A percentile compares a stretch with the other conserved stretches of the same genome.
phyloP scores from a whole-genome alignment of 2,113 vertebrate genomes.

The Candoia aspera region DNA sequence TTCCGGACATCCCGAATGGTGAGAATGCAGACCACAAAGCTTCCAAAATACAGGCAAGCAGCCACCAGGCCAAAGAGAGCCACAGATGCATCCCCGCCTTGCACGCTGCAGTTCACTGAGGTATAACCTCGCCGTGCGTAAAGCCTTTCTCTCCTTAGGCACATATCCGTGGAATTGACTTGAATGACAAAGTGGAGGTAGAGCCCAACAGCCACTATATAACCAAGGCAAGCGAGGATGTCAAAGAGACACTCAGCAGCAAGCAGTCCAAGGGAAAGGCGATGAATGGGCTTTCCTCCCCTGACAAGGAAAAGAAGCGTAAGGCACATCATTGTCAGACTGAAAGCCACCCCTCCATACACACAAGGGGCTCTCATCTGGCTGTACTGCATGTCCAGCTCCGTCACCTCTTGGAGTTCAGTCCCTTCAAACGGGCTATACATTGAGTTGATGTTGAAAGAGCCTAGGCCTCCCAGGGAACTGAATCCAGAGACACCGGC shows the following conservation, averaged over 20 bases:
- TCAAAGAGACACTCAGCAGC: constrained; percentile 75
- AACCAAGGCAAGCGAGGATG: constrained; percentile 67
- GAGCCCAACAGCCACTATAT: constrained; percentile 79
- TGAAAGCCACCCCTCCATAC: constrained; percentile 82
- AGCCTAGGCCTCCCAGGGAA: constrained; percentile 65
- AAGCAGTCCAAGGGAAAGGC: constrained; percentile 72
- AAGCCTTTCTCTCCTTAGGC: constrained; percentile 74
- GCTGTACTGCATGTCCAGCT: constrained; percentile 85
- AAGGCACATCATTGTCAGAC: constrained; percentile 67
- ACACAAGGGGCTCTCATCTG: constrained; percentile 87
- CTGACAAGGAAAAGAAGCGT: constrained; percentile 83
- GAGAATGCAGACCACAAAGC: constrained; percentile 68
- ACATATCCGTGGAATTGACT: constrained; percentile 82
- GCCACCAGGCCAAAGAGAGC: constrained; percentile 77
- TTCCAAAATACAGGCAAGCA: constrained; percentile 72
- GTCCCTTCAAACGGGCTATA: constrained; percentile 85
- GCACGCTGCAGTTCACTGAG: constrained; percentile 84
- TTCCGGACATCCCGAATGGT: constrained; percentile 61
- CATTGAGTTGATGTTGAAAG: constrained; percentile 74
- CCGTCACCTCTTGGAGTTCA: constrained; percentile 78
- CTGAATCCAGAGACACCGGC: constrained; percentile 78
- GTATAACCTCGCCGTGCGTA: constrained; percentile 82
- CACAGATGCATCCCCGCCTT: constrained; percentile 80
- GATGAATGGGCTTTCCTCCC: constrained; percentile 78
- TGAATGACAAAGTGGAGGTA: constrained; percentile 83